Percentiles rank a stretch among this genome's conserved stretches.
phyloP scores from a whole-genome alignment of 2,113 vertebrate species.

The Beaufortia kweichowensis region DNA sequence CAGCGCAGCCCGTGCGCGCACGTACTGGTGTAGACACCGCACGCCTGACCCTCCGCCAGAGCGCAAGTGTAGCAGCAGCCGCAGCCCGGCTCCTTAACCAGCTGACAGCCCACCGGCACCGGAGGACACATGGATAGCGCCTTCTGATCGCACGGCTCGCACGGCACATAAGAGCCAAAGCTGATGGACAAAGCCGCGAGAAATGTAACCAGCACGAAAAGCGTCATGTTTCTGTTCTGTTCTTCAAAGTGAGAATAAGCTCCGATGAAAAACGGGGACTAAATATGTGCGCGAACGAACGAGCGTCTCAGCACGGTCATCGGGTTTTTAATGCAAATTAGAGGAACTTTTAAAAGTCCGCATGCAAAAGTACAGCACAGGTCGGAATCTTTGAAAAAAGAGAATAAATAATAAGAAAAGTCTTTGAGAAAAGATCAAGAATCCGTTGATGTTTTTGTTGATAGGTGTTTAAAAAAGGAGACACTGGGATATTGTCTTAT shows the following conservation, averaged over 20 bases:
- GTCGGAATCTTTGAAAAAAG: constrained; percentile 16
- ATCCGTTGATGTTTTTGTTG: neutral
- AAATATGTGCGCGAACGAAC: constrained; percentile 33
- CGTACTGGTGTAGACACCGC: constrained; percentile 96
- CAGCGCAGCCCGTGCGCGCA: constrained; percentile 92
- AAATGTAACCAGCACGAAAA: constrained; percentile 55
- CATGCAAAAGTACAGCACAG: constrained; percentile 66
- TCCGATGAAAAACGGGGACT: constrained; percentile 24
- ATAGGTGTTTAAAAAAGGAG: constrained; percentile 18
- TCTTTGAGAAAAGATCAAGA: constrained; percentile 1
- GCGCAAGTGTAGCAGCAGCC: constrained; percentile 98
- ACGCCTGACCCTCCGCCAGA: constrained; percentile 89
- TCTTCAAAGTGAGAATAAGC: constrained; percentile 10
- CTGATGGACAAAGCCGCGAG: constrained; percentile 69
- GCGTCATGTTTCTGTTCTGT: constrained; percentile 54
- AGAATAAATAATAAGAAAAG: neutral
- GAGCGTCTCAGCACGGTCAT: constrained; percentile 68
- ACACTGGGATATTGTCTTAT: constrained; percentile 45
- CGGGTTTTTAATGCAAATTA: constrained; percentile 62
- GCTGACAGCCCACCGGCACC: constrained; percentile 89
- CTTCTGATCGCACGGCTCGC: constrained; percentile 95
- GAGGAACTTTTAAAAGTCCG: constrained; percentile 65
- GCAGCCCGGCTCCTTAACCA: constrained; percentile 97
- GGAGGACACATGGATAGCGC: constrained; percentile 91
- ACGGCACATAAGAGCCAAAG: constrained; percentile 91